Percentiles rank a stretch among this genome's conserved stretches.
Conservation (phyloP, 2,797 vertebrate genomes). For the Mormyrops attenuatus region DNA sequence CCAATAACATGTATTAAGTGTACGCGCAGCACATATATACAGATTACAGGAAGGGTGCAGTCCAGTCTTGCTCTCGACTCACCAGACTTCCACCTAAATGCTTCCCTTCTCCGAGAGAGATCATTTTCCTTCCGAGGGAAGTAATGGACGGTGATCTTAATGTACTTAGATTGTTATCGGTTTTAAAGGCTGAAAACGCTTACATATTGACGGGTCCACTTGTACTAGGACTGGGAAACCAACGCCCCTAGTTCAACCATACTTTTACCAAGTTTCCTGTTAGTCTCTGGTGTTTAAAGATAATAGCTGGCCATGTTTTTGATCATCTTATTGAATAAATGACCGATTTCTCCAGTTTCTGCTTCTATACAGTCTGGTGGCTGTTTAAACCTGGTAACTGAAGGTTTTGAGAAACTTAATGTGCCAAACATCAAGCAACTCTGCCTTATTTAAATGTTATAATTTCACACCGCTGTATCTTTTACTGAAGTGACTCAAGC, state of each 20-base stretch:
- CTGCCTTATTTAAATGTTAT: background rate
- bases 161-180: background rate
- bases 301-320: background rate
- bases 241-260: background rate
- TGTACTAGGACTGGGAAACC: background rate
- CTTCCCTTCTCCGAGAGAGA: background rate
- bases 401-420: background rate
- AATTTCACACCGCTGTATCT: background rate
- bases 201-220: background rate
- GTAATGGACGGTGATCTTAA: background rate
- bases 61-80: background rate
- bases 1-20: background rate
- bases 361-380: background rate
- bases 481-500: background rate
- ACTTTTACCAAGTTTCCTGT: background rate
- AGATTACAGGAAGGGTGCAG: background rate
- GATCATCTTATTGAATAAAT: background rate
- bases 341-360: background rate
- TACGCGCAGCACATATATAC: background rate
- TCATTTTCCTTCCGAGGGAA: background rate
- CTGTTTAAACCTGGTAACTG: background rate
- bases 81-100: background rate
- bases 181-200: background rate
- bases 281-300: background rate
- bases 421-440: background rate